Evolutionary conservation across 2,888 invertebrate genomes (phyloP).

Genomic region (Camponotus fellah): DNA sequence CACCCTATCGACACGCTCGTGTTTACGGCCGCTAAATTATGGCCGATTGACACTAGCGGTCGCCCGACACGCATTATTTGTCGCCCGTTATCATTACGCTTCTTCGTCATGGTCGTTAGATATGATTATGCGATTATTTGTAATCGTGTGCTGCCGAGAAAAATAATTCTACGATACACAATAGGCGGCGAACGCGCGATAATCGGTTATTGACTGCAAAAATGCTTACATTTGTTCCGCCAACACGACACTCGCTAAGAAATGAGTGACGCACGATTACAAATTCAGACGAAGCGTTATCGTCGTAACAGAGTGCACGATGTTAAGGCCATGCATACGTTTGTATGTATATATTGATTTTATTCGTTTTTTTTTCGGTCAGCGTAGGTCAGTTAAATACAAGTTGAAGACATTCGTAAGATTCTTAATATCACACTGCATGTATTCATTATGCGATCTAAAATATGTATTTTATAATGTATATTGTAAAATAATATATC

Average conservation of each 20-base stretch:
- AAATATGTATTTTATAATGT: background rate
- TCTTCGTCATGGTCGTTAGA: slow-evolving; percentile 10
- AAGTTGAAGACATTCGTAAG: background rate
- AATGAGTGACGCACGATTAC: slow-evolving; percentile 59
- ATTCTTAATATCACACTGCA: background rate
- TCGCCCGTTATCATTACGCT: slow-evolving; percentile 12
- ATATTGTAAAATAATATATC: background rate
- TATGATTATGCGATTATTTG: slow-evolving; percentile 23
- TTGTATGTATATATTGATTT: background rate
- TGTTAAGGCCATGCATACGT: background rate
- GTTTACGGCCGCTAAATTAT: slow-evolving; percentile 9
- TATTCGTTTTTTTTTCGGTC: background rate
- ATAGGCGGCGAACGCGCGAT: slow-evolving; percentile 61
- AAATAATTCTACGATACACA: slow-evolving; percentile 31
- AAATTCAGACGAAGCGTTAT: slow-evolving; percentile 59
- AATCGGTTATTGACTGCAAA: slow-evolving; percentile 81
- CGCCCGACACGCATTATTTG: slow-evolving; percentile 14
- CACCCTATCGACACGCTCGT: background rate
- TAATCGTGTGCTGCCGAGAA: slow-evolving; percentile 41
- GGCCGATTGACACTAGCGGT: slow-evolving; percentile 17
- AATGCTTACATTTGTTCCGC: slow-evolving; percentile 43
- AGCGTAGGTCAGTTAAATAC: too few species aligned
- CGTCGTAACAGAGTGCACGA: slow-evolving; percentile 26
- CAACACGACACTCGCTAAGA: slow-evolving; percentile 43
- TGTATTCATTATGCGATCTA: background rate